Percentiles rank a stretch among this genome's conserved stretches.
phyloP scores from a whole-genome alignment of 2,113 vertebrate species.

The Oncorhynchus mykiss region DNA sequence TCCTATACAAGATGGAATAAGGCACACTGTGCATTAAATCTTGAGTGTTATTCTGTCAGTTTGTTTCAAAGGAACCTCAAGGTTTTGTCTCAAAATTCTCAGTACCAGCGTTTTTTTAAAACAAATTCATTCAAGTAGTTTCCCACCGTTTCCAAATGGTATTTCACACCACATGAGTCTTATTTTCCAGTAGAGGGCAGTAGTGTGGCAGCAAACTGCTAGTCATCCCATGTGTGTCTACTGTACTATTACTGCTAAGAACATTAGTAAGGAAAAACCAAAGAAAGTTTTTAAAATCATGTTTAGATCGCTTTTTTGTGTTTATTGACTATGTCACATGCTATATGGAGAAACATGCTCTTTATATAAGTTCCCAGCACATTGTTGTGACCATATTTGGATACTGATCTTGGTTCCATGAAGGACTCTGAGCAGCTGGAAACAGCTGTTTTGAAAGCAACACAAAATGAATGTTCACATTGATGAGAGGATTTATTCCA shows the following conservation, averaged over 20 bases:
- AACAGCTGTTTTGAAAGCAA: background rate
- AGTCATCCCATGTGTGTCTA: background rate
- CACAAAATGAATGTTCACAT: background rate
- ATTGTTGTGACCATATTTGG: background rate
- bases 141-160: conserved; percentile 29
- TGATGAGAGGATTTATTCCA: background rate
- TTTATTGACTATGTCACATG: background rate
- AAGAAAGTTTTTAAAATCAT: conserved; percentile 8
- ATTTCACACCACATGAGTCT: conserved; percentile 12
- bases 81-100: background rate
- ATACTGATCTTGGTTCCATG: background rate
- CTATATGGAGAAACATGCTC: background rate
- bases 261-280: conserved; percentile 3
- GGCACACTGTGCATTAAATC: background rate
- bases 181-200: conserved; percentile 75
- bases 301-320: background rate
- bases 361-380: background rate
- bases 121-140: background rate
- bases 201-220: conserved; percentile 66
- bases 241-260: background rate
- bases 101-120: background rate
- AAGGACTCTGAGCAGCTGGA: background rate
- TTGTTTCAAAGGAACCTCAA: background rate
- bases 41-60: background rate
- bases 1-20: background rate